Base-by-base conservation (phyloP, 2,888 invertebrate species). In the Melangyna quadrimaculata region DNA sequence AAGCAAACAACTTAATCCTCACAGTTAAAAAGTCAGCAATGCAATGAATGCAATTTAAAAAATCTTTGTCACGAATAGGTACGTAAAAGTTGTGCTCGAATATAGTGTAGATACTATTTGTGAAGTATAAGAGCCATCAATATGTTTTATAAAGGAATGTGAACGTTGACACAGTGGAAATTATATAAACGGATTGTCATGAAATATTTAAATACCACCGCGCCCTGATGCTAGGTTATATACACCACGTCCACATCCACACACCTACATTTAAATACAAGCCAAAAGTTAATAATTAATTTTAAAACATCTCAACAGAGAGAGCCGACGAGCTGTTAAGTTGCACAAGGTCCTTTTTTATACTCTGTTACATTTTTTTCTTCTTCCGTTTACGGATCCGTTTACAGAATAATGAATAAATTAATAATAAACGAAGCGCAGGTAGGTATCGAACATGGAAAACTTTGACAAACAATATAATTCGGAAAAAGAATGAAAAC, bases 381-480 rank as follows among this genome's bases (percentile, higher is more conserved):
- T 24, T n/a, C 51, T 51, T 51, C 67, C 67, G 67, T 37, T 61
- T 40, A 40, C 14, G 14, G 37, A n/a, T 40, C 3, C 40, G 40
- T 40, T 53, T 8, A 37, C 10, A n/a, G 19, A 27, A 43, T 35
- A 24, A 51, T 67, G 51, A 48, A 67, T 51, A 67, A 67, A 67
- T 45, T 67, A 59, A 37, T 59, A 37, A 59, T 37, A 59, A 37
- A 35, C 51, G 22, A 35, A 22, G 17, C 32, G 17, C 51, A 51
- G 51, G 51, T 51, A 51, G 51, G 51, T 51, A 73, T 70, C 73
- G 78, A 69, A 74, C 71, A 70, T 48, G 45, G 27, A 24, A 48
- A 70, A 69, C 19, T 74, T 65, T 48, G 55, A 27, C 75, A 77
- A 81, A 75, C 81, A 81, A 81, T 75, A 75, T 77, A 81, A 81